Conservation (phyloP, 2,797 vertebrate species). For the Clarias laeviceps region DNA sequence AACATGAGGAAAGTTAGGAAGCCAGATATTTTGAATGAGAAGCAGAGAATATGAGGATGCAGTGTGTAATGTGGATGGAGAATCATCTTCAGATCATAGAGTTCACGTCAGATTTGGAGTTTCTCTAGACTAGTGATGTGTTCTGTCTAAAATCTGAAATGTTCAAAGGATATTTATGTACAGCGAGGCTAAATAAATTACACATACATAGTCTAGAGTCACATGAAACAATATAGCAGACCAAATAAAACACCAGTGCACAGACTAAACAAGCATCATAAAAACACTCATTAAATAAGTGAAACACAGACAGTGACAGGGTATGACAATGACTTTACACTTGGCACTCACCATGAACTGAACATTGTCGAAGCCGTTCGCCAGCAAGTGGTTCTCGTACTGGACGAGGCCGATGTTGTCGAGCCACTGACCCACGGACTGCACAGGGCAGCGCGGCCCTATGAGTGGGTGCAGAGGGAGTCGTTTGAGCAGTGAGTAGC, state of each 20-base stretch:
- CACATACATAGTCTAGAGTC: not conserved
- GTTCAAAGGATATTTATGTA: not conserved
- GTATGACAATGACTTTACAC: not conserved
- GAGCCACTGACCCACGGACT: conserved; percentile 97
- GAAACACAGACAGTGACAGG: not conserved
- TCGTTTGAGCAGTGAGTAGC: conserved; percentile 97
- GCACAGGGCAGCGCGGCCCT: conserved; percentile 96
- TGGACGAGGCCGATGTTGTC: conserved; percentile 98
- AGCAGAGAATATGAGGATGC: not conserved
- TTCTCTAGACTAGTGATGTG: not conserved
- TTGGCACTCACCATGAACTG: conserved; percentile 94
- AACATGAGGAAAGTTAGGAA: not conserved
- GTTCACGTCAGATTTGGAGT: not conserved
- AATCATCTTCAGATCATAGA: not conserved
- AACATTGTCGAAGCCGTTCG: conserved; percentile 97
- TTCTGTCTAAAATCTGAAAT: not conserved
- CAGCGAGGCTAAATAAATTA: not conserved
- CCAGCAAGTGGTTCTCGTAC: conserved; percentile 98
- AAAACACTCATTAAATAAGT: not conserved
- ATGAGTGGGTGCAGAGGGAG: conserved; percentile 98
- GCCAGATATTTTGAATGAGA: not conserved
- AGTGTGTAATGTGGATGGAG: not conserved
- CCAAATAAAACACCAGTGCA: not conserved
- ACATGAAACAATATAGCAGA: not conserved
- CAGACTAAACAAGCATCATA: not conserved